Percentiles rank a stretch among this genome's conserved stretches.
Conservation (phyloP, 1,140 invertebrate genomes). For the Danaus melanippus region DNA sequence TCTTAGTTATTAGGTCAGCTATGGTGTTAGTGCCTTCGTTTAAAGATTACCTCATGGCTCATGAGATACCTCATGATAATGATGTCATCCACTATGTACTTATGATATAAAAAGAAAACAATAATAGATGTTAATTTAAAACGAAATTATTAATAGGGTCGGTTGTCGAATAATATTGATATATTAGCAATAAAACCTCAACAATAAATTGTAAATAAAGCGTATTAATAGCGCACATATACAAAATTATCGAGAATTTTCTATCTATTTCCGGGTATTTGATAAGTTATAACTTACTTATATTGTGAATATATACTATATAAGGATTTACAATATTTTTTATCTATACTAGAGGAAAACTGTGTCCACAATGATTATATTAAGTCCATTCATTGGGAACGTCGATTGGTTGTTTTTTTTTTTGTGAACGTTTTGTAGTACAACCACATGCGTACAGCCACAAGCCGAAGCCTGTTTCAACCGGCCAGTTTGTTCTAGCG, state of each 20-base stretch:
- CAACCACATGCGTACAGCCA: constrained; percentile 11
- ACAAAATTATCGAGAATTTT: background rate
- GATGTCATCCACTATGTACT: constrained; percentile 25
- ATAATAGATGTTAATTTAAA: background rate
- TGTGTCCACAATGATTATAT: no score
- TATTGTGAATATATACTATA: no score
- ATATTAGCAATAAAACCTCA: background rate
- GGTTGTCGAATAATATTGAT: background rate
- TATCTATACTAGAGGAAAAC: no score
- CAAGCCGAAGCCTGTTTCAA: constrained; percentile 12
- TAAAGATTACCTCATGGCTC: constrained; percentile 24
- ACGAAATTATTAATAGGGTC: background rate
- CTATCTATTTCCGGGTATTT: background rate
- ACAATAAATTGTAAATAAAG: constrained; percentile 1
- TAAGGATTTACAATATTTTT: no score
- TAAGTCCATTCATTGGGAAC: no score
- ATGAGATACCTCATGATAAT: constrained; percentile 20
- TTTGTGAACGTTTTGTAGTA: constrained; percentile 12
- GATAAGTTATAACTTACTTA: no score
- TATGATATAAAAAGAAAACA: constrained; percentile 4
- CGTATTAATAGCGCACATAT: background rate
- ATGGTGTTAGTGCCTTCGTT: constrained; percentile 10
- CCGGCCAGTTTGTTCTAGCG: constrained; percentile 39
- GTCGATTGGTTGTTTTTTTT: background rate
- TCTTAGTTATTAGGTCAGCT: no score